These are phyloP conservation scores for Murina feae DNA, from an alignment of 2,113 vertebrate species.

Conservation along the genomic window DNA sequence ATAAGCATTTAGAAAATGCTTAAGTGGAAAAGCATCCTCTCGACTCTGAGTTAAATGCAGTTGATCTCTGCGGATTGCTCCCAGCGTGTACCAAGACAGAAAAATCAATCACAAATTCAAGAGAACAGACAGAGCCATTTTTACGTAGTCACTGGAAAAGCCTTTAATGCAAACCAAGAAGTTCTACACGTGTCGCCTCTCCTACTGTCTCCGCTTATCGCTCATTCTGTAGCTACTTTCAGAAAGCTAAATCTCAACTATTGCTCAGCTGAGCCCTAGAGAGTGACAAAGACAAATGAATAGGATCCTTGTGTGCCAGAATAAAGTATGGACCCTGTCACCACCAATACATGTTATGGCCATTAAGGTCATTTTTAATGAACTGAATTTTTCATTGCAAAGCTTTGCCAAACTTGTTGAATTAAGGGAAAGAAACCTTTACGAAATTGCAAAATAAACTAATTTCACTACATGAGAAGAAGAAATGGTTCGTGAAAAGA, in stretches of 20 bases:
- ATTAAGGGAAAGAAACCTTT: conserved; percentile 50
- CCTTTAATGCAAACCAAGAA: conserved; percentile 4
- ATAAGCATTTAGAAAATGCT: conserved; percentile 24
- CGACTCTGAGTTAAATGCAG: not conserved
- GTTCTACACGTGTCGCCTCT: conserved; percentile 12
- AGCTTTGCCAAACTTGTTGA: conserved; percentile 50
- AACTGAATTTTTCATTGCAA: conserved; percentile 66
- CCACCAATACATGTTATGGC: conserved; percentile 64
- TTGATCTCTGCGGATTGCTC: not conserved
- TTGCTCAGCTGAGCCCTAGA: conserved; percentile 36
- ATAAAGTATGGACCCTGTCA: conserved; percentile 62
- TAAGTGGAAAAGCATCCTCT: not conserved
- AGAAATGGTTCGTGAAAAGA: conserved; percentile 40
- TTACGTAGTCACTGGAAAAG: conserved; percentile 29
- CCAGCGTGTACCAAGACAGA: conserved; percentile 9
- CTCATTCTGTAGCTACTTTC: not conserved
- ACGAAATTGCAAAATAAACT: conserved; percentile 57
- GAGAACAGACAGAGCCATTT: conserved; percentile 39
- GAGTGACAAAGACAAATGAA: conserved; percentile 68
- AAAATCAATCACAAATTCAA: conserved; percentile 43
- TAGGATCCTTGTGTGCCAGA: conserved; percentile 56
- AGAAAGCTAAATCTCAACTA: conserved; percentile 10
- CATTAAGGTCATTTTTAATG: conserved; percentile 68
- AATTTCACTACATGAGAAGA: conserved; percentile 46
- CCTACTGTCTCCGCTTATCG: not conserved